A percentile compares a stretch with the other conserved stretches of the same genome.
phyloP scores from a whole-genome alignment of 2,113 vertebrate species.

The Caranx ignobilis region DNA sequence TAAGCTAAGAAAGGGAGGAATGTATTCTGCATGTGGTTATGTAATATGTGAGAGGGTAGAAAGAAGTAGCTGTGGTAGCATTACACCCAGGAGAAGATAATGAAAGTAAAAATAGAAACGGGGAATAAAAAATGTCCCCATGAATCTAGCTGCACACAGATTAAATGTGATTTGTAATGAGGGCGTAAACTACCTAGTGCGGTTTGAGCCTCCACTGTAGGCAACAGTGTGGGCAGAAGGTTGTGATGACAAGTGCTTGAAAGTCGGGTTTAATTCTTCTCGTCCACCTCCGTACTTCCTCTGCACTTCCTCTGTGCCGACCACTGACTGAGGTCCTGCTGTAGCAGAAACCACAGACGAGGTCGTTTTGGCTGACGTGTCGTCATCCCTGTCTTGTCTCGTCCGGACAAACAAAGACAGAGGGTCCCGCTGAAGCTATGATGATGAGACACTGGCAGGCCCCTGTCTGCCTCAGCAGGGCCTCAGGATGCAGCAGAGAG shows the following conservation, averaged over 20 bases:
- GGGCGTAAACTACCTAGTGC: no score
- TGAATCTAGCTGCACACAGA: neutral
- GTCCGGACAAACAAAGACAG: constrained; percentile 67
- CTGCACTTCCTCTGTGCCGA: constrained; percentile 25
- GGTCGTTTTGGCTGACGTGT: constrained; percentile 67
- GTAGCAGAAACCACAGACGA: constrained; percentile 61
- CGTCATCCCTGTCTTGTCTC: constrained; percentile 69
- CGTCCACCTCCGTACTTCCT: constrained; percentile 36
- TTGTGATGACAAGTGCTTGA: constrained; percentile 11
- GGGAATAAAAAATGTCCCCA: neutral
- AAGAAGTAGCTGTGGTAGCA: neutral
- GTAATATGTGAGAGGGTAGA: neutral
- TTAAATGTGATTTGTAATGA: neutral
- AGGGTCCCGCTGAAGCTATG: constrained; percentile 48
- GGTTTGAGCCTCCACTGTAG: neutral
- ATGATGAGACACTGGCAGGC: constrained; percentile 52
- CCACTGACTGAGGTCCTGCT: constrained; percentile 65
- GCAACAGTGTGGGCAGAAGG: neutral
- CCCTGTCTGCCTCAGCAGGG: constrained; percentile 70
- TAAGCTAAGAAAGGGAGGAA: neutral
- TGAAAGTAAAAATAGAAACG: neutral
- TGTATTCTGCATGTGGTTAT: no score
- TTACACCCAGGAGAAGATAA: neutral
- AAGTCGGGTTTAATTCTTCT: constrained; percentile 8
- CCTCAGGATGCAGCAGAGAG: constrained; percentile 67